Evolutionary conservation across 2,797 vertebrate genomes (phyloP), one percentile per base, ranked within the genome.

Genomic region (Sphaeramia orbicularis): DNA sequence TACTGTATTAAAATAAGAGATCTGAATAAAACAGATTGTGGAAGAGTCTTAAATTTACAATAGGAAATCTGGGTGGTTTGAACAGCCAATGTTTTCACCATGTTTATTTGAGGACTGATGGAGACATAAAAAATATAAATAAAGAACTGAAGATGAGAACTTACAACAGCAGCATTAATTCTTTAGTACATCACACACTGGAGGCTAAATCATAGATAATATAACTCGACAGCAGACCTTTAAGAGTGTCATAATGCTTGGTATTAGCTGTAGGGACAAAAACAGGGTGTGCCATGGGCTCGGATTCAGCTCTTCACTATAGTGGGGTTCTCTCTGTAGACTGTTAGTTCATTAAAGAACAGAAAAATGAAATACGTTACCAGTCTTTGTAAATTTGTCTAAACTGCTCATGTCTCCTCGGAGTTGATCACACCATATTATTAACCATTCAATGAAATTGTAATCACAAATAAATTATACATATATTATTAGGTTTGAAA

Each of bases 11-110:
- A 86, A 87, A 81, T 78, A 73, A 81, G 75, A 69, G 55, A 61
- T 63, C 51, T 84, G 75, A 90, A 88, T 86, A 89, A 90, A 88
- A 80, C 61, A 82, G 60, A 76, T 27, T 55, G 65, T 7, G 58
- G 72, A 82, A 78, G 57, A 62, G 43, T 81, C 77, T 69, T 66
- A 64, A 81, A 89, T 76, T 58, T 66, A 64, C 58, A 63, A 72
- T 45, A 49, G 50, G 65, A 54, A 49, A 52, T 65, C 18, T 42
- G 53, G 43, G 67, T 36, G 62, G 65, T 65, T 73, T 37, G 30
- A 68, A 27, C 16, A 21, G 18, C 35, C 50, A 10, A 12, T 9
- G 11, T 35, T 80, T 76, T 36, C n/a, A 52, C 71, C 53, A 59
- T 68, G 47, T 80, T 73, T 76, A 30, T 73, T 55, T 51, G 41